Conservation (phyloP, 2,113 vertebrate species). For the Eudorcas thomsonii region DNA sequence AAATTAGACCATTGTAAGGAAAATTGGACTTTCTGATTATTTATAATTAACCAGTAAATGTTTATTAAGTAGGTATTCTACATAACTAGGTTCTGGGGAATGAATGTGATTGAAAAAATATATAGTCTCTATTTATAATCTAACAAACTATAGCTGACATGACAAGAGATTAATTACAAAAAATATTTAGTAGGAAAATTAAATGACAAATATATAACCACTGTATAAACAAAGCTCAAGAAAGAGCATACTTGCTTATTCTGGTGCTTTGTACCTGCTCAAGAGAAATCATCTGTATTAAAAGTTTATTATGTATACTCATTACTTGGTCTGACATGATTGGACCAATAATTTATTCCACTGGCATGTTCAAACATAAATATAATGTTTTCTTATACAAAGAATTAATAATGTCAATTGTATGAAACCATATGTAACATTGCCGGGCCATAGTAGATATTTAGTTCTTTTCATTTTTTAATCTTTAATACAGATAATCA, state of each 20-base stretch:
- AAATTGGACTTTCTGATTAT: constrained; percentile 13
- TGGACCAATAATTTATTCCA: neutral
- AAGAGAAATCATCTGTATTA: neutral
- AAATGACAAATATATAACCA: neutral
- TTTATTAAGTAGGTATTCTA: neutral
- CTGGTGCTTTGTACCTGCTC: neutral
- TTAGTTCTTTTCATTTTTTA: neutral
- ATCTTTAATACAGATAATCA: neutral
- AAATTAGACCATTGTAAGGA: neutral
- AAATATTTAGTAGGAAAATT: neutral
- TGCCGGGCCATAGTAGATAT: neutral
- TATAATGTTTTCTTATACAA: neutral
- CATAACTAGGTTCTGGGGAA: neutral
- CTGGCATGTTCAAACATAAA: neutral
- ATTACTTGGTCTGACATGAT: neutral
- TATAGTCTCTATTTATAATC: neutral
- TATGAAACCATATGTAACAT: neutral
- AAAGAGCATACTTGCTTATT: neutral
- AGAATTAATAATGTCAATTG: neutral
- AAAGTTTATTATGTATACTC: neutral
- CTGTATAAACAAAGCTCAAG: neutral
- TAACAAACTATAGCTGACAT: neutral
- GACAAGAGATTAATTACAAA: neutral
- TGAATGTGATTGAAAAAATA: constrained; percentile 19
- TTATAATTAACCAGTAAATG: neutral